These are phyloP conservation scores for Schizotus pectinicornis DNA, from an alignment of 2,888 invertebrate genomes.

Conservation along the genomic window DNA sequence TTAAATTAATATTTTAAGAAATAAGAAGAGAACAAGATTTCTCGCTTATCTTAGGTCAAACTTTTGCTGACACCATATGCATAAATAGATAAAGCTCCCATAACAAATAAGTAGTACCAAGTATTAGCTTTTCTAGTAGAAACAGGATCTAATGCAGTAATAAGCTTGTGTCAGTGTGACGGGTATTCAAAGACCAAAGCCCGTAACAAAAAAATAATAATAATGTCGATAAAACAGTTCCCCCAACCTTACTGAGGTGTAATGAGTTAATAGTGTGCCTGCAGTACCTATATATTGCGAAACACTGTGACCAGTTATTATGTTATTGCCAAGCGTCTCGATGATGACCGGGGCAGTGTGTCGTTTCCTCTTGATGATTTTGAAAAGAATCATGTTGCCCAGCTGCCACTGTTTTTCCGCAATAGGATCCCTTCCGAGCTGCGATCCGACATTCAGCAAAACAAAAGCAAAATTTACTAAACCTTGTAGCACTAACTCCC, in stretches of 20 bases:
- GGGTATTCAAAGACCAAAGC: no score
- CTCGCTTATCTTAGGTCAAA: no score
- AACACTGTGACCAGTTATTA: slow-evolving; percentile 63
- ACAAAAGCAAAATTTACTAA: slow-evolving; percentile 57
- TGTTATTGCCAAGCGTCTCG: slow-evolving; percentile 63
- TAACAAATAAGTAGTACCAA: no score
- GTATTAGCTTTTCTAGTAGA: no score
- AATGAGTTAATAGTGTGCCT: neutral
- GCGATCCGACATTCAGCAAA: slow-evolving; percentile 51
- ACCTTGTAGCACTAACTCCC: slow-evolving; percentile 59
- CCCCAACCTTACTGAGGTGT: no score
- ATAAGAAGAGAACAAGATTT: no score
- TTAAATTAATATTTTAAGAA: no score
- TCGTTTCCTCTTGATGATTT: slow-evolving; percentile 65
- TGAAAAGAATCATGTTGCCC: slow-evolving; percentile 65
- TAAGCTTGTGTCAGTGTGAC: no score
- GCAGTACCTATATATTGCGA: slow-evolving; percentile 65
- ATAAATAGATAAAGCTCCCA: no score
- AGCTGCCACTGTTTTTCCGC: slow-evolving; percentile 59
- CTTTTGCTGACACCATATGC: no score
- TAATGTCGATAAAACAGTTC: slow-evolving; percentile 4
- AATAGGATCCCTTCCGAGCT: slow-evolving; percentile 48
- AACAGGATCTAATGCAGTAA: no score
- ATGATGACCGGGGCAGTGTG: slow-evolving; percentile 63
- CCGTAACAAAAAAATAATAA: slow-evolving; percentile 6